Evolutionary conservation across 2,113 vertebrate species (phyloP).

Genomic region (Azemiops feae): DNA sequence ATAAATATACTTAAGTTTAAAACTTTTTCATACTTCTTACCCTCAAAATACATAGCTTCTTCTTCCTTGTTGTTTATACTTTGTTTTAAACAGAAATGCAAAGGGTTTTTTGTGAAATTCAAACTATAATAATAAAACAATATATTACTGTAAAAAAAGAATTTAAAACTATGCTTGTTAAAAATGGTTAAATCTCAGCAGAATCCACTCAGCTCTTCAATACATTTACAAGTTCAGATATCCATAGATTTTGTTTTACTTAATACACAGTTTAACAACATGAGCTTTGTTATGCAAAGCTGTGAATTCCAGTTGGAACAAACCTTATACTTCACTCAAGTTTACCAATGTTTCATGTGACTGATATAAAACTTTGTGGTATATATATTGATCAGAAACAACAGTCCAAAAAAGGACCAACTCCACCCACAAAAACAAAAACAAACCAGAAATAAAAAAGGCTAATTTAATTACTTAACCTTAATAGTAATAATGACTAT

Average conservation of each 20-base stretch:
- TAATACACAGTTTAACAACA: slow-evolving; percentile 42
- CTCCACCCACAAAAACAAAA: background rate
- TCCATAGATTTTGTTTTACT: slow-evolving; percentile 29
- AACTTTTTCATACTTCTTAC: background rate
- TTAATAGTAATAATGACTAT: background rate
- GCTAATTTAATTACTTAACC: background rate
- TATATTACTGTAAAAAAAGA: slow-evolving; percentile 45
- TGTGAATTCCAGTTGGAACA: background rate
- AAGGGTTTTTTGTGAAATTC: slow-evolving; percentile 35
- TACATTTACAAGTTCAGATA: slow-evolving; percentile 51
- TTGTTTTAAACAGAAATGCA: slow-evolving; percentile 32
- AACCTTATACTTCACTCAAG: background rate
- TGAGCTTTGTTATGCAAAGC: background rate
- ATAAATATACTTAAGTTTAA: background rate
- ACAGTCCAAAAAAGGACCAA: background rate
- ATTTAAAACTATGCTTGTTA: slow-evolving; percentile 48
- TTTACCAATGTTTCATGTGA: background rate
- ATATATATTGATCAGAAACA: background rate
- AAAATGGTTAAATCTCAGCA: slow-evolving; percentile 39
- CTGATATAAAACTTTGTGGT: background rate
- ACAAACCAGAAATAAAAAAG: background rate
- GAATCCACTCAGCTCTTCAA: slow-evolving; percentile 46
- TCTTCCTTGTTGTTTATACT: background rate
- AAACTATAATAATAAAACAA: background rate
- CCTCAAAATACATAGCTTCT: background rate